Evolutionary conservation across 2,888 invertebrate species (phyloP), one percentile per base, ranked within the genome.

Genomic region (Eulithis testata): DNA sequence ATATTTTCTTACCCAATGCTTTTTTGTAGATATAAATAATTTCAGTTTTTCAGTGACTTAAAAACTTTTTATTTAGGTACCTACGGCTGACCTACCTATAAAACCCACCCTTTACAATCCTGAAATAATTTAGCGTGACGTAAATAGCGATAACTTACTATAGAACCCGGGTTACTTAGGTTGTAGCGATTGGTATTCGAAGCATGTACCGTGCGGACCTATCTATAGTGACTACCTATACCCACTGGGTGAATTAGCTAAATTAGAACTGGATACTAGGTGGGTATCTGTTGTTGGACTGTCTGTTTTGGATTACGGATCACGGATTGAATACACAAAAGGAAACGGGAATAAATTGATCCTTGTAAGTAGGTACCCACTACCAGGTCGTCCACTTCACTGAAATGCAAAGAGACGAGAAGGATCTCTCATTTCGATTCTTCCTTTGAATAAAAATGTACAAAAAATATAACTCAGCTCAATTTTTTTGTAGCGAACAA

Each of bases 171-270:
- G 52, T 52, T 56, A 52, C 44, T 51, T 51, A 53, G 45, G 52
- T 40, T 37, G 40, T 27, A 65, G 60, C 58, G 63, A 73, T 71
- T 71, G 69, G 66, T 73, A 73, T 73, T 69, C 73, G 69, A 63
- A 43, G 60, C 73, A 62, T 58, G 73, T 71, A 63, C 69, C 40
- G 53, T 61, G 49, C 58, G 66, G 54, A 59, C 63, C 56, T 60
- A 57, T 53, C 61, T 60, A 59, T 62, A 60, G 31, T 58, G 65
- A 61, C 45, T 45, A 49, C 12, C 47, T 61, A 65, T 61, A 60
- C 40, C 21, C 63, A 40, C 51, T 49, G 55, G 55, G 56, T 65
- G 62, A 69, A 72, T 72, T 72, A 72, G 60, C 67, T 64, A 60
- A 66, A 72, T 72, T 69, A 72, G 69, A 67, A 65, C 65, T 64